A percentile compares a stretch with the other conserved stretches of the same genome.
Conservation (phyloP, 2,888 invertebrate genomes). For the Acrocera orbiculus region DNA sequence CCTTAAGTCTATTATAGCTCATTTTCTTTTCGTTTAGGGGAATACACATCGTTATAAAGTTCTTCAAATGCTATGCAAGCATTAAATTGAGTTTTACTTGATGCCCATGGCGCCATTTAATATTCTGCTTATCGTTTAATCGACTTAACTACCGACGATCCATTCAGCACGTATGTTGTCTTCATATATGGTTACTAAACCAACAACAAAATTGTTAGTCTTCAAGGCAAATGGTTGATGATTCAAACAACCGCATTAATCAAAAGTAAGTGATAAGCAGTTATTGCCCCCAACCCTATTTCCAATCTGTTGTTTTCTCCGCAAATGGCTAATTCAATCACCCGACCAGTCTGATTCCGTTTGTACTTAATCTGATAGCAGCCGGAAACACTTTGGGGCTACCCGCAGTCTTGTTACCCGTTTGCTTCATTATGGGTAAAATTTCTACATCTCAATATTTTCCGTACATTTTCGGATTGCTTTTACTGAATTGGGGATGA, state of each 20-base stretch:
- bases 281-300: slow-evolving; percentile 7
- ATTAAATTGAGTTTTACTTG: slow-evolving; percentile 6
- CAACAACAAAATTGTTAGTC: not conserved
- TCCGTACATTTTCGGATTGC: too few species aligned
- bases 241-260: slow-evolving; percentile 15
- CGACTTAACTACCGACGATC: slow-evolving; percentile 5
- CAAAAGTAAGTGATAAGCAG: slow-evolving; percentile 17
- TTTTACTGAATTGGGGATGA: too few species aligned
- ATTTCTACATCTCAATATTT: not conserved
- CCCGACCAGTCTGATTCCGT: slow-evolving; percentile 16
- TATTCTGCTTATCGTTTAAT: slow-evolving; percentile 6
- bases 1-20: too few species aligned
- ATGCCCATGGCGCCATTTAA: slow-evolving; percentile 7
- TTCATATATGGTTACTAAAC: not conserved
- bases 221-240: slow-evolving; percentile 1
- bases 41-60: too few species aligned
- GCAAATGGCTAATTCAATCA: slow-evolving; percentile 28
- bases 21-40: too few species aligned
- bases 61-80: too few species aligned
- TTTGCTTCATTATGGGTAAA: not conserved
- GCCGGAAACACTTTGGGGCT: slow-evolving; percentile 17
- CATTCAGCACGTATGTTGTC: slow-evolving; percentile 6
- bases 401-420: slow-evolving; percentile 12
- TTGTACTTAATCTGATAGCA: slow-evolving; percentile 17
- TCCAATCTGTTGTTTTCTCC: slow-evolving; percentile 14